A percentile compares a stretch with the other conserved stretches of the same genome.
phyloP scores from a whole-genome alignment of 2,888 invertebrate genomes.

The Thereva nobilitata region DNA sequence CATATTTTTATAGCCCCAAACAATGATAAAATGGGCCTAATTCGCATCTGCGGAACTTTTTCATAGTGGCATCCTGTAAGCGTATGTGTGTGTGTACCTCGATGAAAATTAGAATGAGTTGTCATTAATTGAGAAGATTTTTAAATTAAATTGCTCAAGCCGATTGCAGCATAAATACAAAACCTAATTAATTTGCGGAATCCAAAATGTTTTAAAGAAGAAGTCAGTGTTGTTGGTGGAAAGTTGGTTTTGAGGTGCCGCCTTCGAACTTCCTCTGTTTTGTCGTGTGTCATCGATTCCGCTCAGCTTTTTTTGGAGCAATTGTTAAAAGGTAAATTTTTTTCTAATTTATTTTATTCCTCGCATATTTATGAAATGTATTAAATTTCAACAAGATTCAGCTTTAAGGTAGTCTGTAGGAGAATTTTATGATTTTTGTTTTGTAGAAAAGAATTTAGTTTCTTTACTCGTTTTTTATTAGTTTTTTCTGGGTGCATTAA shows the following conservation, averaged over 20 bases:
- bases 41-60: slow-evolving; percentile 20
- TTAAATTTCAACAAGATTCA: no score
- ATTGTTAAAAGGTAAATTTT: neutral
- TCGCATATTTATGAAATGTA: no score
- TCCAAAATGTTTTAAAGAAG: no score
- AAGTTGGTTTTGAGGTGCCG: slow-evolving; percentile 4
- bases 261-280: slow-evolving; percentile 17
- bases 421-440: no score
- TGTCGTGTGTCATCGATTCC: slow-evolving; percentile 10
- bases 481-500: neutral
- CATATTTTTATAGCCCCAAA: slow-evolving; percentile 1
- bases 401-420: no score
- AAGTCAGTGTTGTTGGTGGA: no score
- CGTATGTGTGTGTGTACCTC: slow-evolving; percentile 20
- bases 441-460: no score
- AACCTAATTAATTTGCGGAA: no score
- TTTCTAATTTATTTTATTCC: no score
- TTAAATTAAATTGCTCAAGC: neutral
- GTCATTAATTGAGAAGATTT: slow-evolving; percentile 23
- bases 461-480: no score
- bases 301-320: slow-evolving; percentile 1
- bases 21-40: neutral
- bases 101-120: slow-evolving; percentile 25
- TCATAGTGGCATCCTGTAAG: slow-evolving; percentile 21
- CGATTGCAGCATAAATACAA: no score